Percentiles rank a stretch among this genome's conserved stretches.
Conservation (phyloP, 1,140 invertebrate species). For the Ips nitidus region DNA sequence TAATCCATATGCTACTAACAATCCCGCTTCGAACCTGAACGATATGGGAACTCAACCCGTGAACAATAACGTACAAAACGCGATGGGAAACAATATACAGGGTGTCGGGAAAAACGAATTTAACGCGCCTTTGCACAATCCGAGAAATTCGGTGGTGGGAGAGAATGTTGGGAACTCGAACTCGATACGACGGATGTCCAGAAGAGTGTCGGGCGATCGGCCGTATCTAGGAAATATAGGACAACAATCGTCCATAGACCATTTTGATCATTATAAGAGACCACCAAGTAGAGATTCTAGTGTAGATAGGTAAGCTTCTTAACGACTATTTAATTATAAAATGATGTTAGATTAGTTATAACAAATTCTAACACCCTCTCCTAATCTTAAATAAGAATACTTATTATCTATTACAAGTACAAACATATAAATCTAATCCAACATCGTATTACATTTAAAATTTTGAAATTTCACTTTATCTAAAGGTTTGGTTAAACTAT, state of each 20-base stretch:
- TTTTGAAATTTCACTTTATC: no score
- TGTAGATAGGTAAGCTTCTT: constrained; percentile 64
- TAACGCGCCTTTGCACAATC: constrained; percentile 26
- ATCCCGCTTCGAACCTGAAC: constrained; percentile 21
- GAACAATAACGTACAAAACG: constrained; percentile 1
- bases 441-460: no score
- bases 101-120: constrained; percentile 16
- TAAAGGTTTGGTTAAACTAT: no score
- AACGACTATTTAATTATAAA: background rate
- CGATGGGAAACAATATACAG: background rate
- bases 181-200: constrained; percentile 53
- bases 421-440: no score
- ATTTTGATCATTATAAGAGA: constrained; percentile 91
- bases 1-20: constrained; percentile 12
- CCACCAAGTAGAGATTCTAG: constrained; percentile 85
- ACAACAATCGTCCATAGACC: constrained; percentile 64
- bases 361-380: no score
- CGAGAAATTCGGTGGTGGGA: constrained; percentile 41
- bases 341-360: background rate
- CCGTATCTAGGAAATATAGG: constrained; percentile 57
- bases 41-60: constrained; percentile 27
- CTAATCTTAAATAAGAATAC: no score
- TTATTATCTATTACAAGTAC: no score
- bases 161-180: constrained; percentile 37
- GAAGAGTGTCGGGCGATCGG: constrained; percentile 54